phyloP scores from a whole-genome alignment of 2,113 vertebrate genomes.

The Danionella cerebrum region DNA sequence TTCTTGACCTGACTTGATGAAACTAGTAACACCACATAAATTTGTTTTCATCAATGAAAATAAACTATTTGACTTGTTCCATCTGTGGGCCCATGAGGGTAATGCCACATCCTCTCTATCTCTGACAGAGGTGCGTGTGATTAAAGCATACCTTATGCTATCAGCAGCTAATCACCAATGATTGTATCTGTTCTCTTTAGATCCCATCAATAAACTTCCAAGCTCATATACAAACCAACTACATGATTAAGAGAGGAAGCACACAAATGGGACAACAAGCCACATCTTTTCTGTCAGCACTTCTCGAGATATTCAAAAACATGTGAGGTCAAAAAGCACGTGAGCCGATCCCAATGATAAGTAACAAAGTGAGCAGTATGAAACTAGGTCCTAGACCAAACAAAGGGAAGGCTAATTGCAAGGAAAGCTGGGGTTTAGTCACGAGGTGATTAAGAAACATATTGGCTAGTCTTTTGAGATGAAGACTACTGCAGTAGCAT shows the following conservation, averaged over 20 bases:
- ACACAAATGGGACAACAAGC: not conserved
- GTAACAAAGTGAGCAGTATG: not conserved
- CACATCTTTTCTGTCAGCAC: not conserved
- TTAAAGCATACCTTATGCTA: slow-evolving; percentile 8
- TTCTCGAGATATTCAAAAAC: slow-evolving; percentile 5
- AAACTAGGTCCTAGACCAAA: not conserved
- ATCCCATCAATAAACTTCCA: slow-evolving; percentile 10
- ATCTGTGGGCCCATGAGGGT: slow-evolving; percentile 1
- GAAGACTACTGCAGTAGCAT: not conserved
- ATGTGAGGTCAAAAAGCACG: not conserved
- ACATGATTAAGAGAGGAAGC: not conserved
- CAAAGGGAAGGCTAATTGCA: not conserved
- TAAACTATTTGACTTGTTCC: too few species aligned
- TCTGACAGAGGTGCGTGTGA: not conserved
- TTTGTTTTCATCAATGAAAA: too few species aligned
- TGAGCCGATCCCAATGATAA: slow-evolving; percentile 24
- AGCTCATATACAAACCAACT: not conserved
- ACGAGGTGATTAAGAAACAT: not conserved
- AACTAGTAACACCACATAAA: too few species aligned
- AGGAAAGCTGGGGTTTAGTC: not conserved
- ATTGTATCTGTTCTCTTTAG: not conserved
- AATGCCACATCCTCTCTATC: not conserved
- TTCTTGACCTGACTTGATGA: too few species aligned
- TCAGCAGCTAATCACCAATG: not conserved
- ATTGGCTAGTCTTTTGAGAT: not conserved